Evolutionary conservation across 2,113 vertebrate genomes (phyloP), one percentile per base, ranked within the genome.

Genomic region (Podilymbus podiceps): DNA sequence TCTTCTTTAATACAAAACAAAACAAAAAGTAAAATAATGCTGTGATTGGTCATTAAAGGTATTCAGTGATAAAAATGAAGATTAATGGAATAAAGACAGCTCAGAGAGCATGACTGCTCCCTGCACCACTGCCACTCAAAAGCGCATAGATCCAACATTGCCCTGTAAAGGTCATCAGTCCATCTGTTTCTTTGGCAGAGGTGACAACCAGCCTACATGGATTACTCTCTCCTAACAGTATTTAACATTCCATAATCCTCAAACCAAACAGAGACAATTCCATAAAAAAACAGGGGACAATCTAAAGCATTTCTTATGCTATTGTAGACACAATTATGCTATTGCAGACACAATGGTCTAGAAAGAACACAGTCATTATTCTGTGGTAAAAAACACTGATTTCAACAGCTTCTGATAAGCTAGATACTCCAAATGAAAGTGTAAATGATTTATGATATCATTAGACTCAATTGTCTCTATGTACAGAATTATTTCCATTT

Each of bases 161-260:
- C 66, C 73, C 80, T 90, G 89, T 47, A 96, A 97, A 93, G 96
- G 92, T 95, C 95, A 95, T 62, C 53, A 9, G 86, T 85, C 94
- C 92, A 96, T 96, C 92, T 97, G 96, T 79, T 95, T 77, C 83
- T 74, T 77, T 93, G 93, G 93, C 93, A 91, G 80, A 96, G 92
- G 92, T 96, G 96, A 97, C 95, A 95, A 92, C 62, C 35, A 92
- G 62, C 66, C 80, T 78, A 75, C 73, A 68, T 7, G 53, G 83
- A 92, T 92, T 92, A 85, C 46, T 82, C 71, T 75, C 28, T 95
- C 58, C 90, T 72, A 94, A 86, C 83, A 85, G 76, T 73, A 93
- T 91, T 97, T 92, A 96, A 72, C 69, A 85, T 93, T 72, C 50
- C 62, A 56, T 95, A 94, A 95, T 96, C 92, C 84, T 72, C 69